phyloP scores from a whole-genome alignment of 2,797 vertebrate genomes.

The Takifugu rubripes region DNA sequence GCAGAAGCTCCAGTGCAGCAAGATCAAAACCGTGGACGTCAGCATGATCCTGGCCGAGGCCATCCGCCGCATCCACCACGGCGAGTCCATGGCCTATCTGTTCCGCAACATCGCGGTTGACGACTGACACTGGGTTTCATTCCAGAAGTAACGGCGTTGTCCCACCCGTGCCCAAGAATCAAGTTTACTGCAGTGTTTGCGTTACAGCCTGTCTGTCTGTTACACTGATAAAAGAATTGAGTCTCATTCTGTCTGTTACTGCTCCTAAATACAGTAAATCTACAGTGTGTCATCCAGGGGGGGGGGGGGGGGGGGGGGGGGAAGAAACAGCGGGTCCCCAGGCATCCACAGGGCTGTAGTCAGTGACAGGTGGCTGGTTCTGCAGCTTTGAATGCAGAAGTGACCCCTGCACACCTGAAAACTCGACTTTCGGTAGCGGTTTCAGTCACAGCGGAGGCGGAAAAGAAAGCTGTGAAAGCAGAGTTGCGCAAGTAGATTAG shows the following conservation, averaged over 20 bases:
- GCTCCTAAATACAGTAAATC: too few species aligned
- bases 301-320: too few species aligned
- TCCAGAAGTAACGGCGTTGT: conserved; percentile 7
- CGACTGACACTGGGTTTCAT: conserved; percentile 72
- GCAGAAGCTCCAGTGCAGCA: conserved; percentile 94
- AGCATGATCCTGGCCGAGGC: conserved; percentile 93
- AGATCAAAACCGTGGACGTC: conserved; percentile 96
- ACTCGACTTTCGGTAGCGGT: conserved; percentile 50
- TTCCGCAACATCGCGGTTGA: conserved; percentile 95
- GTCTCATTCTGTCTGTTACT: too few species aligned
- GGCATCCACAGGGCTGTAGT: too few species aligned
- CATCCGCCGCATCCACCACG: conserved; percentile 90
- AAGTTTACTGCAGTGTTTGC: conserved; percentile 2
- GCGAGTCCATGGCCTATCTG: conserved; percentile 94
- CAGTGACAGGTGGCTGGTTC: not conserved
- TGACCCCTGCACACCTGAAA: conserved; percentile 25
- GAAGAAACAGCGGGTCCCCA: too few species aligned
- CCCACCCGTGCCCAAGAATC: conserved; percentile 20
- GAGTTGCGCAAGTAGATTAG: too few species aligned
- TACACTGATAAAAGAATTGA: too few species aligned
- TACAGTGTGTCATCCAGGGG: too few species aligned
- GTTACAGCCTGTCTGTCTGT: conserved; percentile 9
- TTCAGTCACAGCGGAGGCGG: conserved; percentile 41
- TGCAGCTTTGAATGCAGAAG: conserved; percentile 12
- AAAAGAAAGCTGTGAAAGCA: conserved; percentile 9